Evolutionary conservation across 2,888 invertebrate genomes (phyloP).

Genomic region (Stenchaetothrips biformis): DNA sequence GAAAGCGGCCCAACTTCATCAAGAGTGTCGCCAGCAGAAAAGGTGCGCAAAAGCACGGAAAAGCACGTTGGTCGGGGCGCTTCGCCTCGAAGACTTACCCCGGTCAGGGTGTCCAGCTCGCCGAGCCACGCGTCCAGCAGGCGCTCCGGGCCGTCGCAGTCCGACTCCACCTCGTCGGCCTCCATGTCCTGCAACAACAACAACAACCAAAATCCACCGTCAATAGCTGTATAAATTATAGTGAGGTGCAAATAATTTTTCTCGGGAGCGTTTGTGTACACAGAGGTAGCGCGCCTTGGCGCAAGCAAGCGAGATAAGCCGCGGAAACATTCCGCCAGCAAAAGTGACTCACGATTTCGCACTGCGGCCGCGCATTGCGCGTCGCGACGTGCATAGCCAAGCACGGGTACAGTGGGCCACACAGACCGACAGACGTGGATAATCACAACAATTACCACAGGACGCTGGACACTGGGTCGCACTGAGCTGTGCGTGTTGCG

Average conservation of each 20-base stretch:
- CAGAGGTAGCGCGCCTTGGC: neutral
- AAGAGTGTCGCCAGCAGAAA: neutral
- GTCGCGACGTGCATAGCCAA: too few relatives aligned
- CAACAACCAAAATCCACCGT: neutral
- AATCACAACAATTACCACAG: neutral
- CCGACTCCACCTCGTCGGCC: conserved; percentile 19
- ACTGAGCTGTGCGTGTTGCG: too few relatives aligned
- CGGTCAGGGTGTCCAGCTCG: conserved; percentile 67
- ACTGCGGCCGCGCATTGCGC: too few relatives aligned
- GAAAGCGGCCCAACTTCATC: neutral
- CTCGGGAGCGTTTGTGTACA: neutral
- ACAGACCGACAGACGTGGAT: neutral
- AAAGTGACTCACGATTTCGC: neutral
- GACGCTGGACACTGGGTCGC: neutral
- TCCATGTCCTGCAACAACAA: conserved; percentile 7
- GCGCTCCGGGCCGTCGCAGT: conserved; percentile 61
- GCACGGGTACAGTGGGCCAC: neutral
- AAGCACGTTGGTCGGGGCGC: neutral
- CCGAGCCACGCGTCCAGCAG: conserved; percentile 74
- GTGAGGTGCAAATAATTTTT: neutral
- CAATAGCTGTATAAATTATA: neutral
- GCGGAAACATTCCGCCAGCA: neutral
- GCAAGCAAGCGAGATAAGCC: neutral
- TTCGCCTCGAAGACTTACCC: conserved; percentile 53
- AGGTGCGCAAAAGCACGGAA: conserved; percentile 5